These are phyloP conservation scores for Serinus canaria DNA, from an alignment of 2,113 vertebrate species.

Conservation along the genomic window DNA sequence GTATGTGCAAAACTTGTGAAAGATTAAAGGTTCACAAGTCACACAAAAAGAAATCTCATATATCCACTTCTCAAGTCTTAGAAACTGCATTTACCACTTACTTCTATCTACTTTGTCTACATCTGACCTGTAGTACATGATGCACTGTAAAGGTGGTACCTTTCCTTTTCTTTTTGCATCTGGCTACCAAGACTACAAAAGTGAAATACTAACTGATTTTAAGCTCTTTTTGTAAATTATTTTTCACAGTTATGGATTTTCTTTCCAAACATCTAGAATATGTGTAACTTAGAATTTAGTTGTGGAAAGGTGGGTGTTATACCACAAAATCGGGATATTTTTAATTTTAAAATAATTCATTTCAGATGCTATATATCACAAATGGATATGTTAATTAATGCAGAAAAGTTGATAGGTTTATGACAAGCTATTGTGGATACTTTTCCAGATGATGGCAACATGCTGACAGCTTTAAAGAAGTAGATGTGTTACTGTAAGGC, in stretches of 20 bases:
- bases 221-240: neutral
- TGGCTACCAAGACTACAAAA: neutral
- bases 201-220: neutral
- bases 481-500: neutral
- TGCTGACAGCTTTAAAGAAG: neutral
- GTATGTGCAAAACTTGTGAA: neutral
- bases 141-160: neutral
- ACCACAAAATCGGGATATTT: neutral
- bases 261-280: neutral
- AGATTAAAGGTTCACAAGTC: neutral
- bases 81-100: neutral
- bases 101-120: neutral
- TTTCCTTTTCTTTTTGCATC: neutral
- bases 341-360: neutral
- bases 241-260: neutral
- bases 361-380: neutral
- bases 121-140: fast-evolving
- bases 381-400: neutral
- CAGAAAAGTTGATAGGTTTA: neutral
- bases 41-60: neutral
- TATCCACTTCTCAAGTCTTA: neutral
- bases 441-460: neutral
- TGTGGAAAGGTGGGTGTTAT: neutral
- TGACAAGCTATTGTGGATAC: neutral
- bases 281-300: neutral